Evolutionary conservation across 2,888 invertebrate species (phyloP).

Genomic region (Oscheius sp.): DNA sequence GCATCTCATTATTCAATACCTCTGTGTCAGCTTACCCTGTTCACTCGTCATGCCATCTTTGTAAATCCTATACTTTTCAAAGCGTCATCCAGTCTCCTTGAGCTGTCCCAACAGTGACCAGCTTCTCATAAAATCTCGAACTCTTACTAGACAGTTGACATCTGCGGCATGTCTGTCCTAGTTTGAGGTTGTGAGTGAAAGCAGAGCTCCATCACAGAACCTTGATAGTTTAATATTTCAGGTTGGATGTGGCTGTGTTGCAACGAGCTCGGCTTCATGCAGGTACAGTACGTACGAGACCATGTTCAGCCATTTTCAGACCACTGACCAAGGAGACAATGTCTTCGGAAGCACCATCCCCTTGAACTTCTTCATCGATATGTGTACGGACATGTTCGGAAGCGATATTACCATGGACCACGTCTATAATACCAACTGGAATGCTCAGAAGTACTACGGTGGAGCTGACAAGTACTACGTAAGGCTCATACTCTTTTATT

Average conservation of each 20-base stretch:
- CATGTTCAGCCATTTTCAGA: constrained; percentile 21
- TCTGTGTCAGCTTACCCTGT: too few relatives aligned
- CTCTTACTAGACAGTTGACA: too few relatives aligned
- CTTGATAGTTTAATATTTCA: background rate
- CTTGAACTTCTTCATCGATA: constrained; percentile 59
- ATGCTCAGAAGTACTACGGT: constrained; percentile 51
- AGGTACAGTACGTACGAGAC: constrained; percentile 14
- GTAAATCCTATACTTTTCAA: too few relatives aligned
- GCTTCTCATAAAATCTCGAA: too few relatives aligned
- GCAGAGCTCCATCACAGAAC: too few relatives aligned
- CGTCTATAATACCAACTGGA: constrained; percentile 41
- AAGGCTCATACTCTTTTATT: background rate
- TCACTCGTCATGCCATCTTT: too few relatives aligned
- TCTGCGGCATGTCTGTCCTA: too few relatives aligned
- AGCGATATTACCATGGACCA: constrained; percentile 40
- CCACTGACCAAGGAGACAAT: constrained; percentile 58
- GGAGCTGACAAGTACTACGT: constrained; percentile 53
- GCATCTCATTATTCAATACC: too few relatives aligned
- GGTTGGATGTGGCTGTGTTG: constrained; percentile 69
- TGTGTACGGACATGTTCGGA: constrained; percentile 65
- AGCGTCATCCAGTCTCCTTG: too few relatives aligned
- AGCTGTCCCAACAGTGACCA: too few relatives aligned
- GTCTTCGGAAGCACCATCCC: constrained; percentile 61
- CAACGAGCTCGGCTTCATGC: constrained; percentile 66
- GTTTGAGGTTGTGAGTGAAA: too few relatives aligned